Base-by-base conservation (phyloP, 2,888 invertebrate genomes). In the Cheilosia pagana region DNA sequence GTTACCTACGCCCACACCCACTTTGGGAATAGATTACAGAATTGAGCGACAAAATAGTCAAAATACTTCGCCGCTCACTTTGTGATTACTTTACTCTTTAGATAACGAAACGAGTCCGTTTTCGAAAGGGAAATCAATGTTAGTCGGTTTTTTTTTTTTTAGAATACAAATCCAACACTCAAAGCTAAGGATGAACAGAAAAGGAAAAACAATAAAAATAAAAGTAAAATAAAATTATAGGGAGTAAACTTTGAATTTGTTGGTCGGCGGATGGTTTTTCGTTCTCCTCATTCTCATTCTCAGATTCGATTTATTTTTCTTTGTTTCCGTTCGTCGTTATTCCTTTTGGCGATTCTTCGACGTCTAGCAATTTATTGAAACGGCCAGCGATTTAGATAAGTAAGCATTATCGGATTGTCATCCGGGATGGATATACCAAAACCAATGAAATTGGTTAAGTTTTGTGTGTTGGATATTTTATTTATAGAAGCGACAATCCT, bases 371-470 rank as follows among this genome's bases (percentile, higher is more conserved):
- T 76, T 76, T 68, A 76, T 68, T 76, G 57, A 76, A 76, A 76
- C 76, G 67, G 52, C 50, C 59, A 53, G 41, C 76, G 67, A 76
- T 76, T 76, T 59, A 67, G 76, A 76, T 76, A 76, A 76, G 76
- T 76, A 76, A 76, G 67, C 67, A 67, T 76, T 76, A 76, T 76
- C 76, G 76, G 76, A 67, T 76, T 76, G 76, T 76, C 76, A 68
- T 76, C 45, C 59, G n/a, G 52, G 50, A 60, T 60, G 76, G 60
- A 68, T 68, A 68, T 68, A 67, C 57, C 67, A 59, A 68, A 60
- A 67, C 57, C 67, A 59, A 43, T 43, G 59, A 60, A 53, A 59
- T 60, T 60, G 67, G 76, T 8, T 43, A 67, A 76, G 59, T 76
- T 67, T 59, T 60, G 76, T 68, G 52, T 59, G 52, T 52, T 76